Evolutionary conservation across 2,113 vertebrate genomes (phyloP), one percentile per base, ranked within the genome.

Genomic region (Phyllopteryx taeniolatus): DNA sequence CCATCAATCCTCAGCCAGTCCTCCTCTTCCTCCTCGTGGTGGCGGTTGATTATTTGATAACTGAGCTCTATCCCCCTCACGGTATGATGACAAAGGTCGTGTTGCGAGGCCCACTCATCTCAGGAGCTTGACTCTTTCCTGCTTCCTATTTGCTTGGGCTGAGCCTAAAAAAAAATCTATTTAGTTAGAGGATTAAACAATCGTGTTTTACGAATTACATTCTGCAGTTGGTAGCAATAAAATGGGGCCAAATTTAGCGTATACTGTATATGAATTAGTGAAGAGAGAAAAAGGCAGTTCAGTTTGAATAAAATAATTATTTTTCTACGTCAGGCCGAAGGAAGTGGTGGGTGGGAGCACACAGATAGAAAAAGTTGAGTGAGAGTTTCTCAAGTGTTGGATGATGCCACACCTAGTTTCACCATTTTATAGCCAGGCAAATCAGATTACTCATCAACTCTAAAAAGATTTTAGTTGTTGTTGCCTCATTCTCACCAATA

Each of bases 101-200:
- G 47, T 70, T 79, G 35, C 1, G 27, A 75, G 80, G 73, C 85
- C 87, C 84, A 88, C 88, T 80, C 86, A 80, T 85, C 73, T 57
- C 80, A 87, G 80, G 68, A 89, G 75, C 65, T 70, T 0, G 47
- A 70, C 73, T 86, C 79, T 72, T 81, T 77, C 83, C 76, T 68
- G 65, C 70, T 54, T 60, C 75, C 82, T 68, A 62, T 71, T 56
- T 75, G 74, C 84, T 85, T 76, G 56, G 73, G 49, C n/a, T 31
- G 42, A 67, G 72, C 7, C 0, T 68, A 83, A 46, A 83, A 60
- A 27, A 14, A 59, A 15, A 17, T 17, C 17, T 3, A 14, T 12
- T 5, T 12, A 47, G 10, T 31, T 43, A 56, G 68, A 70, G 62
- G 47, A 83, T 74, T 42, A 78, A 71, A 73, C 8, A 3, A 63